phyloP scores from a whole-genome alignment of 2,888 invertebrate species.

The Argynnis bischoffii region DNA sequence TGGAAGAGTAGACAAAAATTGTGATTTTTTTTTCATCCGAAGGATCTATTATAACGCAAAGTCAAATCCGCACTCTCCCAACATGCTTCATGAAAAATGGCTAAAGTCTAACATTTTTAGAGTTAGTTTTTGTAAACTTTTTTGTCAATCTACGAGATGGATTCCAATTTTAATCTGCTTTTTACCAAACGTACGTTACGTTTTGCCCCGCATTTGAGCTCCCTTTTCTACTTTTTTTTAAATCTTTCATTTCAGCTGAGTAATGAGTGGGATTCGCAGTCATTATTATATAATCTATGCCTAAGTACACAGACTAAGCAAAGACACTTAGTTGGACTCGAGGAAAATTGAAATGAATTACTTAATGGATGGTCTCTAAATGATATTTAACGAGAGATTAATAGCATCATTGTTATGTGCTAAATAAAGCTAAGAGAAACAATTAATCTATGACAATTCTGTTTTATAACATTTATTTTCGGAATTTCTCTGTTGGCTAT shows the following conservation, averaged over 20 bases:
- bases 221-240: conserved; percentile 17
- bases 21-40: neutral
- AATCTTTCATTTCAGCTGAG: neutral
- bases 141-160: conserved; percentile 26
- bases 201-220: conserved; percentile 39
- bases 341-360: conserved; percentile 46
- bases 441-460: conserved; percentile 45
- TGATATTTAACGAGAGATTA: conserved; percentile 45
- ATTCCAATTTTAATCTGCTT: conserved; percentile 34
- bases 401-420: conserved; percentile 40
- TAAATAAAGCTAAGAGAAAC: conserved; percentile 41
- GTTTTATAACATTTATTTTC: conserved; percentile 25
- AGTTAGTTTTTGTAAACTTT: conserved; percentile 22
- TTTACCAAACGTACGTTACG: conserved; percentile 23
- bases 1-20: neutral
- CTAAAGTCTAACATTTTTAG: conserved; percentile 22
- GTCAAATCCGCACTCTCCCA: conserved; percentile 12
- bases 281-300: conserved; percentile 40
- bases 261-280: conserved; percentile 37
- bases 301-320: conserved; percentile 38
- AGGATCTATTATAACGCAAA: conserved; percentile 16
- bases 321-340: conserved; percentile 40
- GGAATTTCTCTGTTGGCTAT: conserved; percentile 9
- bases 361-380: conserved; percentile 41
- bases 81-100: conserved; percentile 24